A percentile compares a stretch with the other conserved stretches of the same genome.
Evolutionary conservation across 2,797 vertebrate species (phyloP).

Genomic region (Hipposideros larvatus): DNA sequence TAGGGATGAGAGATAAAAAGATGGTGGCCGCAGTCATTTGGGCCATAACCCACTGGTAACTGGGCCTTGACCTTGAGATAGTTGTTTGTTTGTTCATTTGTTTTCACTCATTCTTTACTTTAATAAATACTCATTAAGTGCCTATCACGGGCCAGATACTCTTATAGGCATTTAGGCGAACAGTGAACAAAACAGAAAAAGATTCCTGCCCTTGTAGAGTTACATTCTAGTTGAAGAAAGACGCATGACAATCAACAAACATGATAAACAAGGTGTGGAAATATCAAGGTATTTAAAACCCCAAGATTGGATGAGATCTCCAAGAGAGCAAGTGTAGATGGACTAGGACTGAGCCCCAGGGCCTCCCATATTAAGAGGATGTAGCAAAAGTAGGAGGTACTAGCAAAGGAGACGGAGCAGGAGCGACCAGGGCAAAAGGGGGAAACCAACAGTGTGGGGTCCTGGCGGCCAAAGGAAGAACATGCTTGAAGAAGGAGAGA

Average conservation of each 20-base stretch:
- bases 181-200: neutral
- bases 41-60: neutral
- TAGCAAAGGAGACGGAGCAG: neutral
- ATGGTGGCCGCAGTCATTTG: neutral
- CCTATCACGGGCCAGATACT: neutral
- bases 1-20: neutral
- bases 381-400: neutral
- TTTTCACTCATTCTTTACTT: neutral
- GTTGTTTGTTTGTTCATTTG: no score
- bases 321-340: neutral
- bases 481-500: neutral
- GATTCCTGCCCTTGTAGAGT: neutral
- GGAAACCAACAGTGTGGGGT: neutral
- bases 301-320: neutral
- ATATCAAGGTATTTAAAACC: neutral
- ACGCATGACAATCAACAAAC: rapidly evolving
- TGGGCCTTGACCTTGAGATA: neutral
- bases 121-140: neutral
- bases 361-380: neutral
- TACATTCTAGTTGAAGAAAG: neutral
- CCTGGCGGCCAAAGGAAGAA: neutral
- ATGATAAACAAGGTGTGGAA: neutral
- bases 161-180: neutral
- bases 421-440: neutral
- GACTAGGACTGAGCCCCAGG: neutral